phyloP scores from a whole-genome alignment of 2,113 vertebrate species.

The Mormyrus iriodes region DNA sequence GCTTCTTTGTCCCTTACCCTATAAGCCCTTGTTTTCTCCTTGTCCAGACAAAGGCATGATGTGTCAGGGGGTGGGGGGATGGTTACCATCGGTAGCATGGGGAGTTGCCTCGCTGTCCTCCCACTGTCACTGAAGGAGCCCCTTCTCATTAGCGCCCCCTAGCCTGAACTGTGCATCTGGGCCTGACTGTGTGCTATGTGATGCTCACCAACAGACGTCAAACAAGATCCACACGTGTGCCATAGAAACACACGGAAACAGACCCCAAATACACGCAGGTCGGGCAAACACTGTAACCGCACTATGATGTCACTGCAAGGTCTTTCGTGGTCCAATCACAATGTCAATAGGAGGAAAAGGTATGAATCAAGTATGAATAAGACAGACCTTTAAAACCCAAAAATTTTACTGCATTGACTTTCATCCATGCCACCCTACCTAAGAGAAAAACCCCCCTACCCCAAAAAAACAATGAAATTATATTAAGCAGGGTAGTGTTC shows the following conservation, averaged over 20 bases:
- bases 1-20: not conserved
- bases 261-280: not conserved
- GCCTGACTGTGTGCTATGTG: not conserved
- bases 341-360: not conserved
- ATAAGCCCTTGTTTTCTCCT: not conserved
- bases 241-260: not conserved
- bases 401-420: not conserved
- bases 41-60: not conserved
- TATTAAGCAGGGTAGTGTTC: not conserved
- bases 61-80: not conserved
- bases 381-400: not conserved
- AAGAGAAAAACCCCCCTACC: too few species aligned
- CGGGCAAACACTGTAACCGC: not conserved
- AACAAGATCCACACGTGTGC: not conserved
- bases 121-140: not conserved
- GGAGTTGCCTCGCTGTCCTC: not conserved
- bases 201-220: not conserved
- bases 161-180: not conserved
- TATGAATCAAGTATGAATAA: not conserved
- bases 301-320: not conserved
- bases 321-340: not conserved
- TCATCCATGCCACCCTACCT: not conserved
- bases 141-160: not conserved
- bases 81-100: too few species aligned
- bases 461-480: not conserved